Evolutionary conservation across 1,140 invertebrate species (phyloP).

Genomic region (Kradibia gibbosae): DNA sequence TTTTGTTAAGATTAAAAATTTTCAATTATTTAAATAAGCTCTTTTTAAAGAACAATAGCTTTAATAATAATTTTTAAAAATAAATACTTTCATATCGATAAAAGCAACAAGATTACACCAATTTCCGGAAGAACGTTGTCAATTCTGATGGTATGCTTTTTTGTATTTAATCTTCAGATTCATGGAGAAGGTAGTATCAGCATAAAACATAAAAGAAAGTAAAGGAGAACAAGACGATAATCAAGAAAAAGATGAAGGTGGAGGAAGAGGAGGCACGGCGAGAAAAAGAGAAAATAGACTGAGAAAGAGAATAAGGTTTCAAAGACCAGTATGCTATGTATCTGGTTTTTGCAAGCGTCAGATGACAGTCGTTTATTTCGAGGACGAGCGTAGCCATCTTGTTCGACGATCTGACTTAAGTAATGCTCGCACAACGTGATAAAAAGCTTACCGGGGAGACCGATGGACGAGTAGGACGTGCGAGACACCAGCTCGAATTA

Average conservation of each 20-base stretch:
- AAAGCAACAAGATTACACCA: background rate
- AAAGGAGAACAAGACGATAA: background rate
- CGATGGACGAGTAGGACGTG: background rate
- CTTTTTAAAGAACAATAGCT: no score
- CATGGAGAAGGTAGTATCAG: background rate
- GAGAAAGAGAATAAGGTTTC: constrained; percentile 20
- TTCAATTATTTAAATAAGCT: no score
- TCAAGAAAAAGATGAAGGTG: background rate
- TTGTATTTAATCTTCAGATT: constrained; percentile 23
- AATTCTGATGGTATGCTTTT: background rate
- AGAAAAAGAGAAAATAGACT: background rate
- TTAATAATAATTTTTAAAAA: background rate
- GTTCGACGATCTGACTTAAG: constrained; percentile 68
- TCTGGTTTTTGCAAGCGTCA: constrained; percentile 71
- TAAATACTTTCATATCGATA: background rate
- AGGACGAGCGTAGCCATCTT: constrained; percentile 69
- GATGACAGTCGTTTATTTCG: constrained; percentile 73
- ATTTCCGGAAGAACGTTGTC: background rate
- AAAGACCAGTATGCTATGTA: constrained; percentile 66
- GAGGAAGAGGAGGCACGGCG: background rate
- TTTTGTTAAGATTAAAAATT: no score
- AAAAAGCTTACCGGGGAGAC: constrained; percentile 45
- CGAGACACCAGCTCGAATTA: background rate
- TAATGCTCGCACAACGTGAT: constrained; percentile 57
- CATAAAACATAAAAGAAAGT: background rate